Base-by-base conservation (phyloP, 1,140 invertebrate species). In the Neodiprion fabricii region DNA sequence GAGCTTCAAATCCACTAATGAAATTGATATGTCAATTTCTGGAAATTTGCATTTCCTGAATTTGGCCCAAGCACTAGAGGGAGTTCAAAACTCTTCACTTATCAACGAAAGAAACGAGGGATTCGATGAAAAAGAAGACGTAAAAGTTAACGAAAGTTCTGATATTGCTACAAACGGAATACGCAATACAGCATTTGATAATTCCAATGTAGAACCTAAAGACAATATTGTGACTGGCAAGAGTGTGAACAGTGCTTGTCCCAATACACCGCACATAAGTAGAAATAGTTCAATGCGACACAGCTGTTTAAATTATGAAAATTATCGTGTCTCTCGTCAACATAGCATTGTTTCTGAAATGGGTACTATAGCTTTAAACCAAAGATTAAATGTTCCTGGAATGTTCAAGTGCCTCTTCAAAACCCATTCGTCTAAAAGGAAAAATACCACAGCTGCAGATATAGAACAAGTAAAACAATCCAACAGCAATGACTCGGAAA, bases 281-380 rank as follows among this genome's bases (percentile, higher is more conserved):
- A 68, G 78, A 14, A 76, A 53, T 10, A 76, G 76, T 69, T 79
- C 78, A 12, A 70, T 48, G 10, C 69, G 74, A 0, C 72, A 72
- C 49, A 77, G 75, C n/a, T 23, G 12, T n/a, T 72, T 28, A 21
- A 50, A 71, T 49, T 61, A 74, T 48, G 71, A 17, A 12, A 73
- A 48, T 14, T 79, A 75, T 48, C 79, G 76, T 70, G 68, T 78
- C 10, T 78, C 79, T 9, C 73, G 79, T 7, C 79, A 79, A 21
- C 75, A 76, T 75, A 78, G 76, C 28, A 79, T 79, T 17, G 79
- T 79, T 4, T 79, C 79, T 9, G 79, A 79, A 47, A 78, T 79
- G 79, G 79, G 79, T 2, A 75, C 77, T 23, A 77, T 79, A n/a
- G 77, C 76, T 9, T 48, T 79, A 21, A 79, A 75, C 61, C 79